Percentiles rank a stretch among this genome's conserved stretches.
Evolutionary conservation across 2,113 vertebrate genomes (phyloP).

Genomic region (Pelecanus crispus): DNA sequence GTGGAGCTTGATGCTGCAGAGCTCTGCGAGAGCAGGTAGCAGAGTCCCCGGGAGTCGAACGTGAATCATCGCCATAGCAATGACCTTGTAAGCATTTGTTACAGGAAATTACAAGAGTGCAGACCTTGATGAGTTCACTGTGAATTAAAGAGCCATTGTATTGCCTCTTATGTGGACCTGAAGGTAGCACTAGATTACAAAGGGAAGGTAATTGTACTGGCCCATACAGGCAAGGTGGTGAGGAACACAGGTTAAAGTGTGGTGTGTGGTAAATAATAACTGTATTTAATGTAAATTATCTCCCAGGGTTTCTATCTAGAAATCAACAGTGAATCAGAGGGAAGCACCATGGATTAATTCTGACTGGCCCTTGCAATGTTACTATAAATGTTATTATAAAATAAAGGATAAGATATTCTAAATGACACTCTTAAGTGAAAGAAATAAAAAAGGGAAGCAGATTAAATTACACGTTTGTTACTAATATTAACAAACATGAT

Average conservation of each 20-base stretch:
- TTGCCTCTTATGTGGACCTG: rapidly evolving
- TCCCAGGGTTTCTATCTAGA: background rate
- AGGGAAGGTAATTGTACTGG: background rate
- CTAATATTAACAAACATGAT: background rate
- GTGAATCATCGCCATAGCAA: background rate
- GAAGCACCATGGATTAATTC: background rate
- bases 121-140: background rate
- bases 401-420: background rate
- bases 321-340: background rate
- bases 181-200: background rate
- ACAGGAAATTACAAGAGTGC: background rate
- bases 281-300: background rate
- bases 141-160: background rate
- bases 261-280: background rate
- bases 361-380: background rate
- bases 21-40: background rate
- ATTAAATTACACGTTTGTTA: background rate
- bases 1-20: background rate
- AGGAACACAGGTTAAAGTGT: background rate
- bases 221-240: background rate
- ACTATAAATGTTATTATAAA: background rate
- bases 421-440: background rate
- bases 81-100: background rate
- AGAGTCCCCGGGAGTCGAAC: background rate
- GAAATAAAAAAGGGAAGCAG: background rate